Percentiles rank a stretch among this genome's conserved stretches.
These are phyloP conservation scores for Lasioglossum oenotherae DNA, from an alignment of 2,888 invertebrate species.

Conservation along the genomic window DNA sequence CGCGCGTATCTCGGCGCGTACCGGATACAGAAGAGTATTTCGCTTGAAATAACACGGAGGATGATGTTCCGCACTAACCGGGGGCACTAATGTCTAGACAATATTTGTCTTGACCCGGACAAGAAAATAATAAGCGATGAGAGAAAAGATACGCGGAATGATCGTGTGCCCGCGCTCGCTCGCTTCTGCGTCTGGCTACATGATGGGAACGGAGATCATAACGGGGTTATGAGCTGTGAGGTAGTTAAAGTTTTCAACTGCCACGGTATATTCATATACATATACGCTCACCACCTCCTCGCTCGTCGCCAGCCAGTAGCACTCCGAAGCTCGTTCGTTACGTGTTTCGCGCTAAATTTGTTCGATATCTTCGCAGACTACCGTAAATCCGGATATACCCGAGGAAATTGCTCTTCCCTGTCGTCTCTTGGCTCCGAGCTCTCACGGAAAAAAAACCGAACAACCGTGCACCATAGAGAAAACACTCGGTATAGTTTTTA, in stretches of 20 bases:
- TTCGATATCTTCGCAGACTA: constrained; percentile 69
- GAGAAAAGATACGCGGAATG: constrained; percentile 61
- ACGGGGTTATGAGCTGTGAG: constrained; percentile 82
- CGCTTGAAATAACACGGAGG: constrained; percentile 68
- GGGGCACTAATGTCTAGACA: constrained; percentile 76
- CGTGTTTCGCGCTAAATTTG: constrained; percentile 80
- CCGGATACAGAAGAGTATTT: constrained; percentile 58
- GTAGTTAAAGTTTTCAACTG: constrained; percentile 82
- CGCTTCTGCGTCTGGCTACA: constrained; percentile 19
- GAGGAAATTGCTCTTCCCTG: constrained; percentile 68
- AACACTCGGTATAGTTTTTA: background rate
- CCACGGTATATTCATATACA: constrained; percentile 25
- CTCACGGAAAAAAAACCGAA: constrained; percentile 37
- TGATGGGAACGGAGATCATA: constrained; percentile 74
- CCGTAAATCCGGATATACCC: constrained; percentile 66
- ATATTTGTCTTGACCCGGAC: constrained; percentile 79
- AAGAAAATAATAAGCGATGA: constrained; percentile 80
- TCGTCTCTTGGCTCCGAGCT: constrained; percentile 56
- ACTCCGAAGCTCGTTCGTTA: constrained; percentile 72
- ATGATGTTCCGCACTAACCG: constrained; percentile 44
- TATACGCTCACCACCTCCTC: constrained; percentile 33
- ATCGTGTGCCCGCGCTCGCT: background rate
- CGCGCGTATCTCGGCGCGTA: constrained; percentile 10
- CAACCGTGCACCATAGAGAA: background rate
- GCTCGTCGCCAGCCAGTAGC: constrained; percentile 30